These are phyloP conservation scores for Medauroidea extradentata DNA, from an alignment of 1,140 invertebrate species.

Conservation along the genomic window DNA sequence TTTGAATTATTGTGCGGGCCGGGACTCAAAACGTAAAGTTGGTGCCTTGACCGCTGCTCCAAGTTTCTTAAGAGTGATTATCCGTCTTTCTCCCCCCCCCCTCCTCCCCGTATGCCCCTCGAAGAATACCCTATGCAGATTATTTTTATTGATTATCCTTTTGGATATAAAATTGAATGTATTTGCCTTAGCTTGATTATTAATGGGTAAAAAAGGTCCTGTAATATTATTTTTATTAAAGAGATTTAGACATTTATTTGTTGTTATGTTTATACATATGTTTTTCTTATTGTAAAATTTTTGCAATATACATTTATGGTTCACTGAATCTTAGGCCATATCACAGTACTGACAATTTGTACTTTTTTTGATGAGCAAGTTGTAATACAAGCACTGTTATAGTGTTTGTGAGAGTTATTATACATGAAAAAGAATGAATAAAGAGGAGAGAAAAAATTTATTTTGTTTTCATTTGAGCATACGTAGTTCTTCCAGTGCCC, in stretches of 20 bases:
- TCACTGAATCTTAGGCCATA: too few relatives aligned
- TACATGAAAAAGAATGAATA: too few relatives aligned
- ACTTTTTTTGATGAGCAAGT: too few relatives aligned
- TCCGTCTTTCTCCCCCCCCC: neutral
- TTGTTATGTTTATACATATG: slow-evolving; percentile 8
- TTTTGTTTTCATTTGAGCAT: too few relatives aligned
- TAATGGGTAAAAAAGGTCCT: slow-evolving; percentile 11
- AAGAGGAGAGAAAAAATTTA: too few relatives aligned
- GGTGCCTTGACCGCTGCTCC: slow-evolving; percentile 7
- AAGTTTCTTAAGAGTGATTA: neutral
- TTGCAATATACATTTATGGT: too few relatives aligned
- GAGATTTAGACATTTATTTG: slow-evolving; percentile 8
- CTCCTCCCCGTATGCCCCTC: neutral
- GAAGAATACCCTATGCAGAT: neutral
- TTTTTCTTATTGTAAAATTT: too few relatives aligned
- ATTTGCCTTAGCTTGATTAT: slow-evolving; percentile 11
- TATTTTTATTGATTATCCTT: neutral
- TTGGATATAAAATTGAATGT: slow-evolving; percentile 1
- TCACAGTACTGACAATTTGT: too few relatives aligned
- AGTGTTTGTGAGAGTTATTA: too few relatives aligned
- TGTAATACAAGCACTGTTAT: too few relatives aligned
- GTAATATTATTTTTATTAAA: neutral
- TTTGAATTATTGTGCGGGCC: neutral
- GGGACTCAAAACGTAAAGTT: neutral
- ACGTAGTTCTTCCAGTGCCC: too few relatives aligned